Conservation (phyloP, 2,113 vertebrate species). For the Cervus canadensis region DNA sequence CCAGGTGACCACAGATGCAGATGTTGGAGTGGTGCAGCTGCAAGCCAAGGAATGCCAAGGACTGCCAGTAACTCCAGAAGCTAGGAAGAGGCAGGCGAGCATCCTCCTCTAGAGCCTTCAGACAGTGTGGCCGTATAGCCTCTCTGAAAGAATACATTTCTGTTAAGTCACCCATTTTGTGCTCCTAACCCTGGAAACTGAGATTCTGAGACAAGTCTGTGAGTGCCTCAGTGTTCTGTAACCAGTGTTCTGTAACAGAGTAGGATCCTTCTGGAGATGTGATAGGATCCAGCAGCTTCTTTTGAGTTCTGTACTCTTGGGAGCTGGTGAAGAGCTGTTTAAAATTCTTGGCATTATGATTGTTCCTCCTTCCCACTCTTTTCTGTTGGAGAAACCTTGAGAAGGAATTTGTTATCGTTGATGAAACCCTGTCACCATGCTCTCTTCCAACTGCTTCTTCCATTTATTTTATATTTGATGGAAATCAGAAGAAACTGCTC, state of each 20-base stretch:
- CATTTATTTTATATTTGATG: background rate
- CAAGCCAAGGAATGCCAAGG: background rate
- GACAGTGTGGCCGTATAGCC: background rate
- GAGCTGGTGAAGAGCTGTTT: background rate
- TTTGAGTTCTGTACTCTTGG: background rate
- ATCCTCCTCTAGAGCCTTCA: background rate
- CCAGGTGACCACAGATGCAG: background rate
- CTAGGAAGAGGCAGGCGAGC: background rate
- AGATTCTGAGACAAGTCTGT: background rate
- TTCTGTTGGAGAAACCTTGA: background rate
- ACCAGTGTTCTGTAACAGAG: background rate
- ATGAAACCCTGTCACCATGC: background rate
- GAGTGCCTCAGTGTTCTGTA: background rate
- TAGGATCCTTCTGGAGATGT: background rate
- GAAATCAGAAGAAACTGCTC: background rate
- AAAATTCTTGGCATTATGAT: background rate
- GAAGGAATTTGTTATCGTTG: background rate
- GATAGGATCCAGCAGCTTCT: background rate
- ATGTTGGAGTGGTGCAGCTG: background rate
- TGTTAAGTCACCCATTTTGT: background rate
- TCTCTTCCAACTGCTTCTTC: background rate
- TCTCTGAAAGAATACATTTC: background rate
- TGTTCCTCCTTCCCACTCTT: background rate
- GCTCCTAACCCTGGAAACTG: background rate
- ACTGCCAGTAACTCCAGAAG: background rate